These are phyloP conservation scores for Tetragonula carbonaria DNA, from an alignment of 2,888 invertebrate genomes.

Conservation along the genomic window DNA sequence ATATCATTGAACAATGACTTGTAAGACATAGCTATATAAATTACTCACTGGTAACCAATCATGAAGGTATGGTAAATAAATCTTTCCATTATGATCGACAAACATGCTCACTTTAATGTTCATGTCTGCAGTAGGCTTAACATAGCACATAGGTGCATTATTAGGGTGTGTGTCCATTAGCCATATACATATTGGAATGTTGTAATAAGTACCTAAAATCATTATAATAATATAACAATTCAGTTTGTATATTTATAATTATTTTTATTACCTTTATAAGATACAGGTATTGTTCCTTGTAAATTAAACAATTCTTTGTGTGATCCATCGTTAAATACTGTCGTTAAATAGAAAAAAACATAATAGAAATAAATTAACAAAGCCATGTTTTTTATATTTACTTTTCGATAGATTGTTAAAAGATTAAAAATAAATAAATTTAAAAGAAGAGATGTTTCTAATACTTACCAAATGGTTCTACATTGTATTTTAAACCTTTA, in stretches of 20 bases:
- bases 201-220: conserved; percentile 90
- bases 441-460: not conserved
- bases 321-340: conserved; percentile 95
- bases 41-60: conserved; percentile 92
- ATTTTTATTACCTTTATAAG: conserved; percentile 89
- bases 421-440: not conserved
- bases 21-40: conserved; percentile 11
- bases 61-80: conserved; percentile 98
- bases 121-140: conserved; percentile 98
- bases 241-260: not conserved
- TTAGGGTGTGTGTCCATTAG: conserved; percentile 98
- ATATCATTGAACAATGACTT: not conserved
- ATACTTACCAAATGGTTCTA: conserved; percentile 89
- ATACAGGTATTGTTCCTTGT: conserved; percentile 96
- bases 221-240: not conserved
- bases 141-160: conserved; percentile 97
- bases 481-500: conserved; percentile 87
- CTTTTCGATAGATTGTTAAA: not conserved
- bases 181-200: conserved; percentile 99
- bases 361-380: not conserved
- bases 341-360: conserved; percentile 31
- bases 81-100: conserved; percentile 97
- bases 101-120: conserved; percentile 96
- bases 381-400: not conserved
- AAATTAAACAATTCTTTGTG: conserved; percentile 92